Evolutionary conservation across 37 sponge, comb jelly and placozoan species (phyloP).

Genomic region (Agelas oroides): DNA sequence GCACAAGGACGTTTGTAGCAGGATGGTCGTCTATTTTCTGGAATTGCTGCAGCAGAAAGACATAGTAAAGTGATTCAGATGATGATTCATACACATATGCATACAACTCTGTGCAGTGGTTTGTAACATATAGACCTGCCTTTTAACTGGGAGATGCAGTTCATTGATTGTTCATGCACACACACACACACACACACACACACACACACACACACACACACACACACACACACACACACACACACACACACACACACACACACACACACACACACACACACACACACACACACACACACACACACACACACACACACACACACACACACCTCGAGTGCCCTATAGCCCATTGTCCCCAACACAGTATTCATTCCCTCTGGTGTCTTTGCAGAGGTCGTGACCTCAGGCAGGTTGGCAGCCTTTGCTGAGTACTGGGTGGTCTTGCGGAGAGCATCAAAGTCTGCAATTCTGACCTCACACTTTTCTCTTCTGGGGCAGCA

Average conservation of each 20-base stretch:
- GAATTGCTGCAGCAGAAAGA: not conserved
- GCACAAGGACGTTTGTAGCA: not conserved
- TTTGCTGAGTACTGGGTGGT: not conserved
- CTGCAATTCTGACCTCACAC: not conserved
- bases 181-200: not conserved
- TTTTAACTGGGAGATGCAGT: too few relatives aligned
- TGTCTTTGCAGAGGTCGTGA: not conserved
- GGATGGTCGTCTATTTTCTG: not conserved
- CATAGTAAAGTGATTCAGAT: not conserved
- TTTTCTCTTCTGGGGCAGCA: not conserved
- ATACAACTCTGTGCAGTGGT: too few relatives aligned
- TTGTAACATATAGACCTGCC: too few relatives aligned
- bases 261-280: conserved; percentile 5
- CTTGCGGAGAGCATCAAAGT: not conserved
- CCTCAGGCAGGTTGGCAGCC: not conserved
- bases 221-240: conserved; percentile 13
- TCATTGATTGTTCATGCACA: too few relatives aligned
- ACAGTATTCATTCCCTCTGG: not conserved
- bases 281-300: conserved; percentile 10
- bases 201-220: conserved; percentile 40
- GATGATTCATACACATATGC: too few relatives aligned
- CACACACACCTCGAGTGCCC: not conserved
- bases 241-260: not conserved
- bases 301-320: not conserved
- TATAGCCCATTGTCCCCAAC: not conserved